A percentile compares a stretch with the other conserved stretches of the same genome.
These are phyloP conservation scores for Thalpophila matura DNA, from an alignment of 2,888 invertebrate species.

Conservation along the genomic window DNA sequence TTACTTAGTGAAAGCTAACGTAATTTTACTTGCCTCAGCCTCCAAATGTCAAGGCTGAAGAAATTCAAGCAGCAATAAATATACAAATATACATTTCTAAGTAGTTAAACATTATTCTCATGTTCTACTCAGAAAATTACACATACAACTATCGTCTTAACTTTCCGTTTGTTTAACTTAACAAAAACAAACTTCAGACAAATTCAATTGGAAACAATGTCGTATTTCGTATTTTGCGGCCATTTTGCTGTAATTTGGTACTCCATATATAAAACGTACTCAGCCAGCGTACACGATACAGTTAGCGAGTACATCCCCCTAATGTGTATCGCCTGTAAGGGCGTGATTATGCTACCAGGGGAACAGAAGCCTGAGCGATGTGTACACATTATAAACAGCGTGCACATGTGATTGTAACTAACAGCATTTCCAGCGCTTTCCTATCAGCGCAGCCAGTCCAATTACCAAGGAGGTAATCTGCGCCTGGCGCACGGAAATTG, in stretches of 20 bases:
- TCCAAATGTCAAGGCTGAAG: conserved; percentile 27
- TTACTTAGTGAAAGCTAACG: conserved; percentile 13
- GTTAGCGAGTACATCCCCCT: conserved; percentile 7
- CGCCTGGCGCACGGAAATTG: conserved; percentile 69
- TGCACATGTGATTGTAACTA: conserved; percentile 60
- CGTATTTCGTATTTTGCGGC: background rate
- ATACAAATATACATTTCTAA: conserved; percentile 3
- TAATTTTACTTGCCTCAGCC: conserved; percentile 22
- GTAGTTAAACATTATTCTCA: conserved; percentile 18
- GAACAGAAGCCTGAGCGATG: conserved; percentile 12
- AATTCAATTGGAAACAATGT: background rate
- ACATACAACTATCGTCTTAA: conserved; percentile 8
- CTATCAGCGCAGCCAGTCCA: conserved; percentile 66
- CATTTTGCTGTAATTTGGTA: background rate
- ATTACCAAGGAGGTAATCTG: conserved; percentile 71
- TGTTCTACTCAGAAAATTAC: too few species aligned
- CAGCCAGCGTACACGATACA: background rate
- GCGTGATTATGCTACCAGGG: conserved; percentile 24
- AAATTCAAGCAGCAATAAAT: conserved; percentile 16
- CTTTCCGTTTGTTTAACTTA: conserved; percentile 1
- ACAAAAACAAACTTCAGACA: background rate
- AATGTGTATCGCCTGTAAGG: conserved; percentile 2
- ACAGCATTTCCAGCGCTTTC: conserved; percentile 69
- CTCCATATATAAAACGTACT: background rate
- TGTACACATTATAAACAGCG: conserved; percentile 30